Conservation (phyloP, 1,140 invertebrate species). For the Helicoverpa zea region DNA sequence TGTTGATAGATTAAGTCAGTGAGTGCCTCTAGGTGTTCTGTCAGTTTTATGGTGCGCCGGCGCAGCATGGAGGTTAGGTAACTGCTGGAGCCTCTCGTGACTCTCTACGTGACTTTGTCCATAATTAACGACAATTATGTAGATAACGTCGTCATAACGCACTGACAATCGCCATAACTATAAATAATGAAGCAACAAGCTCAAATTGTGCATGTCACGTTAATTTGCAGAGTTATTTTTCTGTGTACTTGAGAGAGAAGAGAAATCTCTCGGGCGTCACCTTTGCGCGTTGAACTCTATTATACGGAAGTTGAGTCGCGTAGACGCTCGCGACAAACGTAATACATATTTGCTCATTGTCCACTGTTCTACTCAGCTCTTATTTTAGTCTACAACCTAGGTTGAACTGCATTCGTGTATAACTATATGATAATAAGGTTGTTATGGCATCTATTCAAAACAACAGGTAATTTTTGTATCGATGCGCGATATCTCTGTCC, state of each 20-base stretch:
- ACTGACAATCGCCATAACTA: constrained; percentile 33
- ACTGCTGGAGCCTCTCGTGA: constrained; percentile 26
- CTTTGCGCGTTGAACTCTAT: constrained; percentile 31
- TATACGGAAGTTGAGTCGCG: constrained; percentile 5
- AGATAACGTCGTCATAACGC: constrained; percentile 43
- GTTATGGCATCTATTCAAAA: neutral
- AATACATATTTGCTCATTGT: neutral
- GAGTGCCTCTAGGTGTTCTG: constrained; percentile 27
- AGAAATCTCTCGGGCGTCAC: constrained; percentile 8
- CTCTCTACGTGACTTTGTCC: neutral
- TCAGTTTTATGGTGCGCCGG: constrained; percentile 2
- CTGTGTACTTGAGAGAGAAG: constrained; percentile 6
- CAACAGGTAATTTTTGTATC: neutral
- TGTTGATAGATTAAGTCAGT: constrained; percentile 27
- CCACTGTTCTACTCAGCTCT: no score
- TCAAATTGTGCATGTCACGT: constrained; percentile 28
- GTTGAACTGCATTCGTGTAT: no score
- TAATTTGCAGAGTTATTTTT: constrained; percentile 25
- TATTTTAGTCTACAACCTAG: no score
- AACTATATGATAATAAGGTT: no score
- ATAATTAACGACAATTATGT: constrained; percentile 45
- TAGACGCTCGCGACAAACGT: neutral
- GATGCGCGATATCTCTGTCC: no score
- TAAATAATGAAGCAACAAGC: constrained; percentile 41
- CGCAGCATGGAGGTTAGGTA: constrained; percentile 24